Conservation (phyloP, 2,113 vertebrate genomes). For the Tiliqua scincoides region DNA sequence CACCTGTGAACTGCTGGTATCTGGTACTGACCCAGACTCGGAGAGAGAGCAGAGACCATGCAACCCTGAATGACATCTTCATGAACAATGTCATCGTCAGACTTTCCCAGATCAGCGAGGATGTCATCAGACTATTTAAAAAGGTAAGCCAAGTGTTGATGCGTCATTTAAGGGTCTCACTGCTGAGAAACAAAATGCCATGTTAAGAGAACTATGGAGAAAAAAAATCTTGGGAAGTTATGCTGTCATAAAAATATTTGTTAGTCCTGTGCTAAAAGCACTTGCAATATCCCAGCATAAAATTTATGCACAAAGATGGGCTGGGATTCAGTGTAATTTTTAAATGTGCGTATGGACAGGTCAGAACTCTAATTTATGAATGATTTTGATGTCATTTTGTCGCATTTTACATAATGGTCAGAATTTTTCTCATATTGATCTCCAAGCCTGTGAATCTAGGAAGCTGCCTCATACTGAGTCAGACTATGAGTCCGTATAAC, state of each 20-base stretch:
- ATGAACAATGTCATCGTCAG: constrained; percentile 98
- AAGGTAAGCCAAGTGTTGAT: constrained; percentile 80
- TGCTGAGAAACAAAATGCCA: background rate
- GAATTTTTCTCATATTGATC: background rate
- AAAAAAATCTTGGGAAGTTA: background rate
- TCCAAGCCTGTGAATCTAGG: background rate
- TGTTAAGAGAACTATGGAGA: background rate
- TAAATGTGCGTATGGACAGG: no score
- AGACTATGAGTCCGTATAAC: no score
- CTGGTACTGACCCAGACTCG: constrained; percentile 95
- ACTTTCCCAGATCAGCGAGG: constrained; percentile 95
- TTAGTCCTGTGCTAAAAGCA: background rate
- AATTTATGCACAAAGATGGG: no score
- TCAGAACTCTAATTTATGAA: no score
- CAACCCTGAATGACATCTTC: constrained; percentile 97
- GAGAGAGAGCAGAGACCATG: constrained; percentile 94
- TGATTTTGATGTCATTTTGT: background rate
- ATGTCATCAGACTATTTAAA: constrained; percentile 98
- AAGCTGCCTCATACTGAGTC: no score
- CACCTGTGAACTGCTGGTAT: constrained; percentile 98
- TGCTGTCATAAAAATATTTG: background rate
- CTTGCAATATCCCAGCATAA: no score
- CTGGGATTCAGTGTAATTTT: no score
- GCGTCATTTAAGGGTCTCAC: background rate
- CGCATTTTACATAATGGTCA: background rate